Conservation (phyloP, 2,888 invertebrate genomes). For the Galerucella pusilla region DNA sequence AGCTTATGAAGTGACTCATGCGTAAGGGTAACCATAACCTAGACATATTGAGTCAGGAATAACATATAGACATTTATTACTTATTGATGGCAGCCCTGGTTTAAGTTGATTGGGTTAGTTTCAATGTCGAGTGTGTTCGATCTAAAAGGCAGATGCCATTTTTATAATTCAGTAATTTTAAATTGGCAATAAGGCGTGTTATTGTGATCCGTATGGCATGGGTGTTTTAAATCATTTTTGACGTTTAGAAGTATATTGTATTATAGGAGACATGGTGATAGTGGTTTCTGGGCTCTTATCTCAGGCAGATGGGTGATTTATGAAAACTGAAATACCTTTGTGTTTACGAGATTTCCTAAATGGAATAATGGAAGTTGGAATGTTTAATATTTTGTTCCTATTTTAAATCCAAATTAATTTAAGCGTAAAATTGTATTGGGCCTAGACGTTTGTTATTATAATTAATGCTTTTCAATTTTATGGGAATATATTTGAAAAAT, state of each 20-base stretch:
- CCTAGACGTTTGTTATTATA: slow-evolving; percentile 17
- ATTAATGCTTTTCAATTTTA: slow-evolving; percentile 29
- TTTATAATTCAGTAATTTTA: slow-evolving; percentile 56
- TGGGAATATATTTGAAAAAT: slow-evolving; percentile 20
- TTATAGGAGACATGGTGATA: slow-evolving; percentile 56
- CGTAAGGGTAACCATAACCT: slow-evolving; percentile 56
- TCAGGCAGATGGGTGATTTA: slow-evolving; percentile 57
- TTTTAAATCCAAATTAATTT: slow-evolving; percentile 22
- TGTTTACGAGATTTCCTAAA: slow-evolving; percentile 21
- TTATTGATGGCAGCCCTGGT: slow-evolving; percentile 61
- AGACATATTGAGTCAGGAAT: slow-evolving; percentile 54
- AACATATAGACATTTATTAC: slow-evolving; percentile 57
- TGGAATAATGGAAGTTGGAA: slow-evolving; percentile 28
- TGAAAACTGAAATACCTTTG: slow-evolving; percentile 34
- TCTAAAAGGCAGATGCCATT: slow-evolving; percentile 60
- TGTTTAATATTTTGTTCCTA: slow-evolving; percentile 34
- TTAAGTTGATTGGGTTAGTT: slow-evolving; percentile 56
- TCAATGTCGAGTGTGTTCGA: slow-evolving; percentile 49
- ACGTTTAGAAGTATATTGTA: slow-evolving; percentile 55
- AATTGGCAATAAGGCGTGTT: slow-evolving; percentile 57
- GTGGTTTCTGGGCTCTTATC: slow-evolving; percentile 50
- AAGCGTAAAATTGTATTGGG: slow-evolving; percentile 29
- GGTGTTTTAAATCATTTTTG: slow-evolving; percentile 59
- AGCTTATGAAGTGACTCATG: slow-evolving; percentile 59
- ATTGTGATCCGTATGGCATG: slow-evolving; percentile 49